A percentile compares a stretch with the other conserved stretches of the same genome.
Conservation (phyloP, 2,113 vertebrate genomes). For the Octodon degus region DNA sequence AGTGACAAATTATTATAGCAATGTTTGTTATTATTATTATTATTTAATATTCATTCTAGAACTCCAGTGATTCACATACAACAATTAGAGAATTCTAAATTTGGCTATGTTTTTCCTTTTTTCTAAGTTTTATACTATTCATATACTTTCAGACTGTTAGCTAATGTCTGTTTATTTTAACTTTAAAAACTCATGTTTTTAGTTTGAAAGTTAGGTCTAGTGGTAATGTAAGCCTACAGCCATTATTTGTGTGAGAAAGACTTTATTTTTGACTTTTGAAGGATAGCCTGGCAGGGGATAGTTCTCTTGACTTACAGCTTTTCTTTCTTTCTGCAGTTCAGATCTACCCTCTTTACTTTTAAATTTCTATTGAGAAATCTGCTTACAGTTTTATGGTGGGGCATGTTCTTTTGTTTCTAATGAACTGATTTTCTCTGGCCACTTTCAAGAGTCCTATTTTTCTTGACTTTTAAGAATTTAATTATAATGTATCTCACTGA, state of each 20-base stretch:
- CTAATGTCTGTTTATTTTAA: neutral
- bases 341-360: neutral
- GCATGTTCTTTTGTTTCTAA: neutral
- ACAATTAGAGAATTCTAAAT: neutral
- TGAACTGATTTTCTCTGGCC: neutral
- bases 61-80: neutral
- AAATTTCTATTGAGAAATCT: neutral
- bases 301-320: neutral
- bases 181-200: neutral
- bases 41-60: neutral
- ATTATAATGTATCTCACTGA: neutral
- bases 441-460: neutral
- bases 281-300: neutral
- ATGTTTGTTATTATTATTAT: neutral
- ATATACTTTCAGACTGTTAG: neutral
- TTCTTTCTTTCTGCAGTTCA: neutral
- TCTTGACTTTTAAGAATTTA: conserved; percentile 2
- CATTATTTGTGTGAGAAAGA: neutral
- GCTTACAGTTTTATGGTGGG: neutral
- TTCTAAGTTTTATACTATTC: neutral
- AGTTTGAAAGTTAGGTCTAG: neutral
- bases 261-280: neutral
- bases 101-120: neutral
- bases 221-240: neutral
- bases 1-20: neutral